Base-by-base conservation (phyloP, 2,888 invertebrate genomes). In the Caenorhabditis imperialis region DNA sequence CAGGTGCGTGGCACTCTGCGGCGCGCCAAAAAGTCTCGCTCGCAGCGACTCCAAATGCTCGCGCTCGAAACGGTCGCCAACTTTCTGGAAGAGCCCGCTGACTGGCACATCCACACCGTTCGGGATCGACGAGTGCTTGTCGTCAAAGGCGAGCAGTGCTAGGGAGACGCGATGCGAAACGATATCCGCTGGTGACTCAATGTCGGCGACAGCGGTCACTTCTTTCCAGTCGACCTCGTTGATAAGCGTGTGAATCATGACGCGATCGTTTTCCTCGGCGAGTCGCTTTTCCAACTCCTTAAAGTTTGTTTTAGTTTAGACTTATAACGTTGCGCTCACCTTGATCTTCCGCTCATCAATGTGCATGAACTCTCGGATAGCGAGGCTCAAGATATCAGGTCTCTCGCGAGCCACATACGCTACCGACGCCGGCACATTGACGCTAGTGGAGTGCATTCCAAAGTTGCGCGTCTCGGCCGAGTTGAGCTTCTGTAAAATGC, bases 151-250 rank as follows among this genome's bases (percentile, higher is more conserved):
- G 2, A 82, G 30, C 12, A 79, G 57, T 18, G 77, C 75, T 16
- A 73, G 54, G 0, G 72, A 65, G 20, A 81, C 47, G 10, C 82
- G 70, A 54, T 82, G 78, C 1, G 82, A 82, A 14, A 82, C 78
- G 38, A 82, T 82, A 58, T 82, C 82, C 0, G 71, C 45, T 0
- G 82, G 82, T 14, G 77, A 79, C 42, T 82, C 80, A 42, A 82
- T 82, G 55, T 82, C 82, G 1, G 82, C 82, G 7, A 82, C 76
- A 6, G 74, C 80, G 35, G 78, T 82, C 14, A 81, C 78, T 10
- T 61, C 70, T 74, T 77, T 82, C 67, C 70, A 82, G 30, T 82
- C 82, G 4, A 63, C 48, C 10, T 81, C 79, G 71, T 78, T 76
- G 40, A 82, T 58, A 35, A 51, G 40, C 10, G 80, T 77, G 53